Percentiles rank a stretch among this genome's conserved stretches.
These are phyloP conservation scores for Polypedilum pembai DNA, from an alignment of 1,140 invertebrate genomes.

Conservation along the genomic window DNA sequence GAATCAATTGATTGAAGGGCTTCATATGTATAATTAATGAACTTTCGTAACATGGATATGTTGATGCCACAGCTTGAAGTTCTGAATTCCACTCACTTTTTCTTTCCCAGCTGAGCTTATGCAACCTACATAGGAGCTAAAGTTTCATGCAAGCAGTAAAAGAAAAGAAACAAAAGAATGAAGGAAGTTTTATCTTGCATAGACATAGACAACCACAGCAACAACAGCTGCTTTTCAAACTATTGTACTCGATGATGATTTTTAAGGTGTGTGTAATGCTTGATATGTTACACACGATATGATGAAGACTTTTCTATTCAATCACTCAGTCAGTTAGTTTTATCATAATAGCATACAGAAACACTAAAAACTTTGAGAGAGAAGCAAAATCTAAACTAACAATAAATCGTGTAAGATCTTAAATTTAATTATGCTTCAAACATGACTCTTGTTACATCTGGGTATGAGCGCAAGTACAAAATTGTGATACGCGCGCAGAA, in stretches of 20 bases:
- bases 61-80: too few species aligned
- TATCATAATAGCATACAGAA: not conserved
- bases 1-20: too few species aligned
- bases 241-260: not conserved
- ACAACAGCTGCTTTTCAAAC: not conserved
- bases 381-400: not conserved
- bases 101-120: too few species aligned
- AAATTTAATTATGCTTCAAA: too few species aligned
- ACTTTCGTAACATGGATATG: too few species aligned
- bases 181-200: not conserved
- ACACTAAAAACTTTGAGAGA: not conserved
- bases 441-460: too few species aligned
- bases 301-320: not conserved
- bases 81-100: too few species aligned
- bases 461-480: not conserved
- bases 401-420: too few species aligned
- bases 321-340: not conserved
- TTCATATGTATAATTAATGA: too few species aligned
- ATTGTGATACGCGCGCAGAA: not conserved
- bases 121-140: too few species aligned
- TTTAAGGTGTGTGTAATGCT: not conserved
- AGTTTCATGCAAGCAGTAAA: too few species aligned
- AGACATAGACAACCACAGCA: too few species aligned
- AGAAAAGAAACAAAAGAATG: not conserved
- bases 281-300: conserved; percentile 9